Conservation (phyloP, 2,888 invertebrate species). For the Thecophora atra region DNA sequence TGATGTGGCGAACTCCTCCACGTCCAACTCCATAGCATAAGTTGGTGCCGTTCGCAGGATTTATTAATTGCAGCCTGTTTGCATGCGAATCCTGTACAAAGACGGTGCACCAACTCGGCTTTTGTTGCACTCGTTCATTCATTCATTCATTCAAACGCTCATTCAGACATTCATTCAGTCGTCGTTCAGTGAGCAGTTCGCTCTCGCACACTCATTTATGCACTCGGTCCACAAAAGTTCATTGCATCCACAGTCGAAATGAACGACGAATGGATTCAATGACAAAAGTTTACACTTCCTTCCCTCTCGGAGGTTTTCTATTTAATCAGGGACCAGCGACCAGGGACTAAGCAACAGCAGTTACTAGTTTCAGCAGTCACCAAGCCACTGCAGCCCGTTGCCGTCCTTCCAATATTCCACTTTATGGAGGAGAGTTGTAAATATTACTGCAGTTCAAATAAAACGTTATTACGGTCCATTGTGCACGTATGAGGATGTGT, state of each 20-base stretch:
- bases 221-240: slow-evolving; percentile 51
- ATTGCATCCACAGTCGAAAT: slow-evolving; percentile 54
- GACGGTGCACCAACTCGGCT: slow-evolving; percentile 38
- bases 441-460: slow-evolving; percentile 55
- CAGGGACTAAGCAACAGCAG: background rate
- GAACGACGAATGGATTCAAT: slow-evolving; percentile 55
- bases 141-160: slow-evolving; percentile 20
- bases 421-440: slow-evolving; percentile 47
- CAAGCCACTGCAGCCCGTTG: no score
- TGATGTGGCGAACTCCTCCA: slow-evolving; percentile 4
- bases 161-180: slow-evolving; percentile 16
- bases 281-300: slow-evolving; percentile 58
- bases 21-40: background rate
- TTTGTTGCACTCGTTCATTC: slow-evolving; percentile 24
- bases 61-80: slow-evolving; percentile 35
- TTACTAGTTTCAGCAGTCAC: background rate
- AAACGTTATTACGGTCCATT: slow-evolving; percentile 37
- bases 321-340: slow-evolving; percentile 1
- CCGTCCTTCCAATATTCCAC: background rate
- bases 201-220: background rate
- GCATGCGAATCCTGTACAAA: slow-evolving; percentile 31
- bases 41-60: slow-evolving; percentile 1
- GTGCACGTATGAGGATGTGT: slow-evolving; percentile 10
- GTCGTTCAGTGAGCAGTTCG: slow-evolving; percentile 4
- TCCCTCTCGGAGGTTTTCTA: slow-evolving; percentile 38